phyloP scores from a whole-genome alignment of 53 echinoderm and acorn worm species.

The Echinarachnius parma region DNA sequence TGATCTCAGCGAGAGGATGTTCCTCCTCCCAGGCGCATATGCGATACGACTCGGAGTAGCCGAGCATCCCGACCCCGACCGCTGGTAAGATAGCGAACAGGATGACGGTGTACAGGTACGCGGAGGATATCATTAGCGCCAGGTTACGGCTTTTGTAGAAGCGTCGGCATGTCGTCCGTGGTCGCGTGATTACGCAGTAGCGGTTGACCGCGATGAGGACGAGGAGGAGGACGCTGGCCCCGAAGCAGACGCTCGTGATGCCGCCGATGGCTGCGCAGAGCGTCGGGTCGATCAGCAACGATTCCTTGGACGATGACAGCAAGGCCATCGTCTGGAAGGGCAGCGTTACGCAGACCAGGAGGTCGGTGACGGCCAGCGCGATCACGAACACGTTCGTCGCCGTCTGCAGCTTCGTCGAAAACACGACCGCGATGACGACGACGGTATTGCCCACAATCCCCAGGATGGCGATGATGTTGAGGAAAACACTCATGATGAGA shows the following conservation, averaged over 20 bases:
- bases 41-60: slow-evolving; percentile 32
- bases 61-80: slow-evolving; percentile 10
- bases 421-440: slow-evolving; percentile 27
- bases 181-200: slow-evolving; percentile 38
- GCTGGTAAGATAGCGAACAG: slow-evolving; percentile 35
- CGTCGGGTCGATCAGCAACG: slow-evolving; percentile 36
- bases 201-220: slow-evolving; percentile 45
- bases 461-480: slow-evolving; percentile 28
- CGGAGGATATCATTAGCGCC: slow-evolving; percentile 20
- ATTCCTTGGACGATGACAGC: not conserved
- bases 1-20: slow-evolving; percentile 23
- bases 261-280: slow-evolving; percentile 41
- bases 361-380: slow-evolving; percentile 34
- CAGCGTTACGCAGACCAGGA: slow-evolving; percentile 23
- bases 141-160: slow-evolving; percentile 36
- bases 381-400: slow-evolving; percentile 48
- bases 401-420: slow-evolving; percentile 24
- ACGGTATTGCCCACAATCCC: slow-evolving; percentile 43
- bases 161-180: slow-evolving; percentile 20
- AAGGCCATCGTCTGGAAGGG: slow-evolving; percentile 38
- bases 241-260: slow-evolving; percentile 40
- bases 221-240: slow-evolving; percentile 25
- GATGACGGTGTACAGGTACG: slow-evolving; percentile 24
- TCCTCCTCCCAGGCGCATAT: slow-evolving; percentile 44
- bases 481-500: slow-evolving; percentile 27